A percentile compares a stretch with the other conserved stretches of the same genome.
phyloP scores from a whole-genome alignment of 2,797 vertebrate genomes.

The Pangasius macronema region DNA sequence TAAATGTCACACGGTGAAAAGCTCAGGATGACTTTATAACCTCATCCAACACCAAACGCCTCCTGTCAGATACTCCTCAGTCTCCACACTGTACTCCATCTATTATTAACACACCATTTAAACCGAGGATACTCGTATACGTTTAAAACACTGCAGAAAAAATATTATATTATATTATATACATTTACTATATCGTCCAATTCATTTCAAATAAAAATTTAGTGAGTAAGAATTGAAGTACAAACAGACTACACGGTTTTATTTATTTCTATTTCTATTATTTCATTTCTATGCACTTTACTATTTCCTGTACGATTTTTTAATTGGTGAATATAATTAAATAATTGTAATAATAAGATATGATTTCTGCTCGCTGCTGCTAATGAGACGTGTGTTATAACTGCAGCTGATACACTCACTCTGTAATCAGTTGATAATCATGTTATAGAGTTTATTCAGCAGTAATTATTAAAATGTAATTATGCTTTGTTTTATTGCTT shows the following conservation, averaged over 20 bases:
- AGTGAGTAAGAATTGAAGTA: not conserved
- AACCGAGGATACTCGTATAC: too few species aligned
- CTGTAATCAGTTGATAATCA: too few species aligned
- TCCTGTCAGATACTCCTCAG: not conserved
- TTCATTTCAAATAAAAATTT: not conserved
- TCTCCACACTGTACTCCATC: too few species aligned
- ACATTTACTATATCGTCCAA: not conserved
- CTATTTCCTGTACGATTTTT: not conserved
- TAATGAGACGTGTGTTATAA: too few species aligned
- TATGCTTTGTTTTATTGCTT: too few species aligned
- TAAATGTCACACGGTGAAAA: constrained; percentile 45
- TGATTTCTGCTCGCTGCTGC: too few species aligned
- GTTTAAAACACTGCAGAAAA: not conserved
- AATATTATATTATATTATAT: too few species aligned
- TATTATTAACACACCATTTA: not conserved
- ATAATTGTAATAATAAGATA: too few species aligned
- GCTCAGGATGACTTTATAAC: constrained; percentile 22
- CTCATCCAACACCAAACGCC: not conserved
- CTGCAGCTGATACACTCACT: too few species aligned
- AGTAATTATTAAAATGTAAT: too few species aligned
- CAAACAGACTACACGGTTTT: too few species aligned
- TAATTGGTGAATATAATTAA: not conserved
- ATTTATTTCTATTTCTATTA: not conserved
- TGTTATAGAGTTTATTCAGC: too few species aligned
- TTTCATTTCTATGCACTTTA: not conserved